Evolutionary conservation across 2,113 vertebrate genomes (phyloP), one percentile per base, ranked within the genome.

Genomic region (Crotalus horridus): DNA sequence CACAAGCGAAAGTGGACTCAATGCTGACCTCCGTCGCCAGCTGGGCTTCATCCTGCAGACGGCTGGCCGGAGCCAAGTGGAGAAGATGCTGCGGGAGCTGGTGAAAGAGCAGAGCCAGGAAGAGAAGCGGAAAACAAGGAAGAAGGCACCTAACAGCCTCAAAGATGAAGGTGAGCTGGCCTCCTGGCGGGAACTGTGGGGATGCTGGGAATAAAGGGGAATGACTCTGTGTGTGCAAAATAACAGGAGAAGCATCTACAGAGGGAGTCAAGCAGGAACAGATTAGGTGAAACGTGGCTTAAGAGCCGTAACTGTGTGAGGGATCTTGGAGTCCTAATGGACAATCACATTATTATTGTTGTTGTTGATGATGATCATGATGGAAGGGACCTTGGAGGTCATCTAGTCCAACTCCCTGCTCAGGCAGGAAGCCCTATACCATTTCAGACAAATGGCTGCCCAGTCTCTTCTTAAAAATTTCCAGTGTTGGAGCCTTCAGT

Each of bases 11-110:
- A 89, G 90, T 1, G 93, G 94, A 56, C 88, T 88, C 33, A 88
- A 89, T 8, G 59, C 93, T 3, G 95, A 96, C 10, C 91, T 96
- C 0, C 94, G 95, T 0, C 92, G 94, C 6, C 95, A 95, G 58
- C 6, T 96, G 90, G 95, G 95, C 1, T 89, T 94, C 43, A 94
- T 96, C 93, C 94, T 96, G 3, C 95, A 95, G 0, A 95, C 93
- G 0, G 95, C 95, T 1, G 95, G 95, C 0, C 54, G 95, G 90
- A 93, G 26, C 89, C 95, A 93, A 6, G 95, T 96, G 93, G 95
- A 96, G 54, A 95, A 95, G 90, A 96, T 96, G 95, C 81, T 96
- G 53, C 90, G 95, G 93, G 95, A 96, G 15, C 21, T 96, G 87
- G 95, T 95, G 53, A 46, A 94, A 85, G 95, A 96, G 6, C 95